Evolutionary conservation across 2,888 invertebrate species (phyloP).

Genomic region (Entomobrya proxima): DNA sequence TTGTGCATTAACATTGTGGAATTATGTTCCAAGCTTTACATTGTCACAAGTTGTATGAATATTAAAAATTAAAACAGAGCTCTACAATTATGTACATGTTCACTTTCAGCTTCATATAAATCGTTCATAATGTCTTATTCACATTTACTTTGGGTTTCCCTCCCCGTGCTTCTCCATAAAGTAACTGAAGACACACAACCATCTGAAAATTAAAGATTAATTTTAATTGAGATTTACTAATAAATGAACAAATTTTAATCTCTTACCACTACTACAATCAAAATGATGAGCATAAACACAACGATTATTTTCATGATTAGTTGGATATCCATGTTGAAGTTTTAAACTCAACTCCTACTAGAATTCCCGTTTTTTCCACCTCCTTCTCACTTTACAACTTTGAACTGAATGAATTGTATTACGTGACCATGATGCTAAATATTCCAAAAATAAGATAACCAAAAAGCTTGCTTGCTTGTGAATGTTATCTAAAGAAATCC

Average conservation of each 20-base stretch:
- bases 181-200: slow-evolving; percentile 71
- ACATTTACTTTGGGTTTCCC: background rate
- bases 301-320: slow-evolving; percentile 69
- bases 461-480: too few species aligned
- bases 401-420: too few species aligned
- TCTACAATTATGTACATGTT: background rate
- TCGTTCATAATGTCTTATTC: background rate
- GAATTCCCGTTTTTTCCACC: background rate
- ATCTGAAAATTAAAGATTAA: slow-evolving; percentile 60
- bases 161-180: slow-evolving; percentile 53
- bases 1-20: background rate
- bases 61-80: background rate
- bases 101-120: background rate
- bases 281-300: slow-evolving; percentile 66
- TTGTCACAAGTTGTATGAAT: background rate
- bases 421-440: too few species aligned
- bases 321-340: slow-evolving; percentile 68
- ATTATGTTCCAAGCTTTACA: background rate
- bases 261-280: slow-evolving; percentile 70
- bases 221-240: background rate
- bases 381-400: background rate
- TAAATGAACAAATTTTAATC: background rate
- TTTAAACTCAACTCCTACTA: background rate
- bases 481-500: too few species aligned
- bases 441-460: too few species aligned